Evolutionary conservation across 2,113 vertebrate species (phyloP).

Genomic region (Labeo rohita): DNA sequence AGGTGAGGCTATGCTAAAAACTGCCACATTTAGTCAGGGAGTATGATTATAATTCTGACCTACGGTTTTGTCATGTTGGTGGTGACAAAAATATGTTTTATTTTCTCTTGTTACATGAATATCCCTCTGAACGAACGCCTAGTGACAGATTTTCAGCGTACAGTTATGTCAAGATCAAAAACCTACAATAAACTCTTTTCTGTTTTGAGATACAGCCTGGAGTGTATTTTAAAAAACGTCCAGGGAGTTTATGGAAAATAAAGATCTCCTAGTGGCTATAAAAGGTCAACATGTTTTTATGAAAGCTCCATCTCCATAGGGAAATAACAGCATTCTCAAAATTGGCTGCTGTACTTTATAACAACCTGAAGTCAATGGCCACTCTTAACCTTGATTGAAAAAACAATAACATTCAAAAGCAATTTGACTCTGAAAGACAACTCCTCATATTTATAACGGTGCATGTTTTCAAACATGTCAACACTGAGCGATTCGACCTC

Average conservation of each 20-base stretch:
- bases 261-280: neutral
- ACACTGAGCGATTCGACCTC: neutral
- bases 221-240: neutral
- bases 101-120: neutral
- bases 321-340: constrained; percentile 16
- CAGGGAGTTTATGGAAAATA: neutral
- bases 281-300: neutral
- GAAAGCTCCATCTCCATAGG: neutral
- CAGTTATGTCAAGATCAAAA: neutral
- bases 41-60: neutral
- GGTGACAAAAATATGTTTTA: neutral
- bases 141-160: neutral
- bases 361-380: neutral
- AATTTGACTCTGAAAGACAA: neutral
- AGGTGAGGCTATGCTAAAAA: neutral
- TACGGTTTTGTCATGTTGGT: neutral
- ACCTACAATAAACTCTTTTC: neutral
- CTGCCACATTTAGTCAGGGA: neutral
- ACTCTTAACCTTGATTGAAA: constrained; percentile 11
- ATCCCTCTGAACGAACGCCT: neutral
- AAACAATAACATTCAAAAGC: neutral
- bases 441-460: neutral
- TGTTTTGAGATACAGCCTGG: constrained; percentile 5
- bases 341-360: neutral
- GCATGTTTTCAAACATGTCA: constrained; percentile 15